Conservation (phyloP, 2,888 invertebrate species). For the Tillus elongatus region DNA sequence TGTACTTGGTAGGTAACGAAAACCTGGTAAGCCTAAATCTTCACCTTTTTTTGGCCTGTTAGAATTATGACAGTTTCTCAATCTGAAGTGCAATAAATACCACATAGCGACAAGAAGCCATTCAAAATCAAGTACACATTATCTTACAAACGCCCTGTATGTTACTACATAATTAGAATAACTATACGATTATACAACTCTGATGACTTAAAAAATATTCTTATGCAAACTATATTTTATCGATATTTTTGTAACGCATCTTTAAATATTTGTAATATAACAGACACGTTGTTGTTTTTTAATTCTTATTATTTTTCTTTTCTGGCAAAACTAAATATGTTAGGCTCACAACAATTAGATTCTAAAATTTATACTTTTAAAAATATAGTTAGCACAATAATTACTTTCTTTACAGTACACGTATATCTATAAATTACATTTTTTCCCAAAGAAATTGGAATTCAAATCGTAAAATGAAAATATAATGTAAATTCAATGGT, state of each 20-base stretch:
- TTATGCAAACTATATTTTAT: conserved; percentile 22
- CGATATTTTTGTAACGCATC: conserved; percentile 19
- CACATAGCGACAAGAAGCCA: too few species aligned
- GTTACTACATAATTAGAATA: too few species aligned
- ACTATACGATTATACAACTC: too few species aligned
- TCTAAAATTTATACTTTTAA: conserved; percentile 22
- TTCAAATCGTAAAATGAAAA: too few species aligned
- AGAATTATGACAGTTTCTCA: conserved; percentile 1
- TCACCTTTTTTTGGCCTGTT: too few species aligned
- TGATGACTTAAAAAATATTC: conserved; percentile 26
- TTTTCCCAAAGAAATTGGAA: conserved; percentile 7
- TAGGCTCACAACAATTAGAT: conserved; percentile 31
- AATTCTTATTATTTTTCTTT: too few species aligned
- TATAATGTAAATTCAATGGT: too few species aligned
- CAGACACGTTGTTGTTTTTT: conserved; percentile 11
- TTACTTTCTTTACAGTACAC: conserved; percentile 18
- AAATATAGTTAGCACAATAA: conserved; percentile 30
- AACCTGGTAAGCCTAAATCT: too few species aligned
- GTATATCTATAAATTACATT: conserved; percentile 15
- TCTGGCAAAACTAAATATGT: conserved; percentile 33
- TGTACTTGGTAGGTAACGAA: too few species aligned
- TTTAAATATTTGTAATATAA: conserved; percentile 14
- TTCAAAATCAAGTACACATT: too few species aligned
- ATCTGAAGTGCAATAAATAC: too few species aligned
- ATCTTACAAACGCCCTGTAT: too few species aligned